Conservation (phyloP, 2,888 invertebrate species). For the Zhuqinia jingwanae region DNA sequence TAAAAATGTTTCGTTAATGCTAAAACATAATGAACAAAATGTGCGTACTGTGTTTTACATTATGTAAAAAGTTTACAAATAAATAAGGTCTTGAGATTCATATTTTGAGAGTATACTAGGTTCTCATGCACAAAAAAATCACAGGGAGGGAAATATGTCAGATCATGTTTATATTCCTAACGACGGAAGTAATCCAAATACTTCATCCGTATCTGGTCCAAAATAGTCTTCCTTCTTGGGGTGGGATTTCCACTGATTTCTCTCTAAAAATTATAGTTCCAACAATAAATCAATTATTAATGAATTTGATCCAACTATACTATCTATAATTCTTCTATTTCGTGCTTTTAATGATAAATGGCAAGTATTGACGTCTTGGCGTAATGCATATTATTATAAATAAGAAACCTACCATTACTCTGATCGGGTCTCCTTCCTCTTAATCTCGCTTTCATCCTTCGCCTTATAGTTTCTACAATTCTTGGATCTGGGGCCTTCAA, state of each 20-base stretch:
- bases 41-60: too few relatives aligned
- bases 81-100: slow-evolving; percentile 13
- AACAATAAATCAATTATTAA: too few relatives aligned
- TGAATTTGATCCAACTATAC: too few relatives aligned
- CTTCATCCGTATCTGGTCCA: slow-evolving; percentile 71
- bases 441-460: slow-evolving; percentile 43
- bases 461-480: slow-evolving; percentile 32
- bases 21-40: too few relatives aligned
- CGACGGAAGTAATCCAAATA: slow-evolving; percentile 27
- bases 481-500: slow-evolving; percentile 46
- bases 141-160: too few relatives aligned
- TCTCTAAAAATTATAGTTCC: slow-evolving; percentile 62
- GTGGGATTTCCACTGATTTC: slow-evolving; percentile 72
- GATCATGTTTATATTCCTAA: slow-evolving; percentile 57
- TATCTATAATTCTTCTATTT: too few relatives aligned
- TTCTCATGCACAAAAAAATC: slow-evolving; percentile 3
- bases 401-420: slow-evolving; percentile 63
- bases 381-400: slow-evolving; percentile 1
- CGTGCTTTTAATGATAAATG: too few relatives aligned
- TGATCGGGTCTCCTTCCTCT: slow-evolving; percentile 44
- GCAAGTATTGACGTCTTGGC: too few relatives aligned
- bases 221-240: slow-evolving; percentile 64
- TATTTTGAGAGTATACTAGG: not conserved
- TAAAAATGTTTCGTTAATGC: too few relatives aligned
- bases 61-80: too few relatives aligned